These are phyloP conservation scores for Tangara arthus DNA, from an alignment of 2,797 vertebrate species.

Conservation along the genomic window DNA sequence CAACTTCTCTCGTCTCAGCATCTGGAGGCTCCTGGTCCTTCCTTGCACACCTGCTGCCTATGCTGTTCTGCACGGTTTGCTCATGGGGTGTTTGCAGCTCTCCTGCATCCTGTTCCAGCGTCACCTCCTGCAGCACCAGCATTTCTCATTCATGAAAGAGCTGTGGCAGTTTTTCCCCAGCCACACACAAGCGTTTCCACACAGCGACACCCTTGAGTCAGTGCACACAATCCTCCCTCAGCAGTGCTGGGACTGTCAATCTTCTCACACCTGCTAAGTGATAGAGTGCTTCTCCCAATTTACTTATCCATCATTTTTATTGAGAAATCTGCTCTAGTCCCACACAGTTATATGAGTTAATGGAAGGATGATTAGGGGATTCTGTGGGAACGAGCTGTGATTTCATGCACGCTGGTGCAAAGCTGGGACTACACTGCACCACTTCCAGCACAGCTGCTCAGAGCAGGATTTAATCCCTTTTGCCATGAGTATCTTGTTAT, in stretches of 20 bases:
- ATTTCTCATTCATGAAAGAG: neutral
- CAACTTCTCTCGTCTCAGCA: neutral
- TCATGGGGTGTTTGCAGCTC: neutral
- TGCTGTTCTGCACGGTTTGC: neutral
- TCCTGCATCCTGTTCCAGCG: neutral
- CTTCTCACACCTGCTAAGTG: constrained; percentile 60
- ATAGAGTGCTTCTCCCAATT: constrained; percentile 66
- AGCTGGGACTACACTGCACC: neutral
- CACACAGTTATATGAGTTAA: constrained; percentile 66
- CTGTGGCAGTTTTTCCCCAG: neutral
- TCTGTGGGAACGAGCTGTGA: constrained; percentile 24
- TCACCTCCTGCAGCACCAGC: neutral
- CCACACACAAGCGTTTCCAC: neutral
- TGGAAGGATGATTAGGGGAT: constrained; percentile 59
- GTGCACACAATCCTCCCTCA: neutral
- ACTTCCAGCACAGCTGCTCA: neutral
- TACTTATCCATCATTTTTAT: constrained; percentile 70
- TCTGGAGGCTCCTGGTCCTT: neutral
- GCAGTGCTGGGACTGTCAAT: constrained; percentile 39
- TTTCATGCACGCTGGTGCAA: constrained; percentile 2
- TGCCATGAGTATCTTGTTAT: neutral
- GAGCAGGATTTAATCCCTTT: constrained; percentile 24
- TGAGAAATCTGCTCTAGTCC: constrained; percentile 67
- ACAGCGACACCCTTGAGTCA: neutral
- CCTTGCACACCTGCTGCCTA: rapidly evolving